Conservation (phyloP, 2,888 invertebrate genomes). For the Villa cingulata region DNA sequence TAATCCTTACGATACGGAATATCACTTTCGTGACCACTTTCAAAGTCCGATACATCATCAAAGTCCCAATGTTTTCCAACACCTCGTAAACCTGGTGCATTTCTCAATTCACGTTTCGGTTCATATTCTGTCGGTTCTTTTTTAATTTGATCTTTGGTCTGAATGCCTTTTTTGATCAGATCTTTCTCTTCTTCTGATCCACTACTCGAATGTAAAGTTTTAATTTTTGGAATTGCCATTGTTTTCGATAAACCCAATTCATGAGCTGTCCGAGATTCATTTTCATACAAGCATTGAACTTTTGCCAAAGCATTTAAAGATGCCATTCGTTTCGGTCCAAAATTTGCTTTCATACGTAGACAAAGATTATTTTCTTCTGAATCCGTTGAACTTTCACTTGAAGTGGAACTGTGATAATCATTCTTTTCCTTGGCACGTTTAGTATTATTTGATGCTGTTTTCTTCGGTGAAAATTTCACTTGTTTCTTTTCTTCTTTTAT, state of each 20-base stretch:
- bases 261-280: constrained; percentile 64
- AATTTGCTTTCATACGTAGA: constrained; percentile 13
- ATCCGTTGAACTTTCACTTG: constrained; percentile 5
- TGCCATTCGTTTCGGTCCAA: constrained; percentile 69
- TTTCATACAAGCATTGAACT: constrained; percentile 82
- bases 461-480: not conserved
- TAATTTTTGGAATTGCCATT: constrained; percentile 37
- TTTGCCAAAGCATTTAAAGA: constrained; percentile 80
- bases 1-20: constrained; percentile 5
- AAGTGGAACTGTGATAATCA: constrained; percentile 10
- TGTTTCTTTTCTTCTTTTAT: constrained; percentile 1
- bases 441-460: not conserved
- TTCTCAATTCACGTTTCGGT: constrained; percentile 47
- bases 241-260: constrained; percentile 41
- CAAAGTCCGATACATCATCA: constrained; percentile 37
- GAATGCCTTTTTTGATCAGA: not conserved
- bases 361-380: not conserved
- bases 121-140: constrained; percentile 14
- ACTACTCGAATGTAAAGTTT: constrained; percentile 27
- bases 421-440: constrained; percentile 5
- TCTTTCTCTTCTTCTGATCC: constrained; percentile 40
- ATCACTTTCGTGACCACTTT: constrained; percentile 16
- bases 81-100: constrained; percentile 60
- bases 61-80: constrained; percentile 77
- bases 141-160: constrained; percentile 3